Base-by-base conservation (phyloP, 2,888 invertebrate genomes). In the Xestia rhomboidea region DNA sequence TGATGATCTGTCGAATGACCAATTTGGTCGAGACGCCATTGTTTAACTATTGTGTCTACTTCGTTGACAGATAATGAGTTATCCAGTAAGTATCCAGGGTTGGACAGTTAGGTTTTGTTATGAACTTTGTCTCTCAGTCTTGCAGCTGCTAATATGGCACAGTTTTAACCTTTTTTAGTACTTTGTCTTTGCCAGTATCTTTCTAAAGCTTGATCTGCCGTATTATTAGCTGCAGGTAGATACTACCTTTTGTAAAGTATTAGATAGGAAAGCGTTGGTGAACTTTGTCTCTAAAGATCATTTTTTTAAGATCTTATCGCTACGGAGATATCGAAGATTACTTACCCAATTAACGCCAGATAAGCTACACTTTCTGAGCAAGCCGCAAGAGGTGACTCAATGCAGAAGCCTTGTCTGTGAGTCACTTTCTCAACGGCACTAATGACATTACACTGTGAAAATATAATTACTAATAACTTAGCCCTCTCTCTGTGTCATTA, bases 361-460 rank as follows among this genome's bases (percentile, higher is more conserved):
- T 62, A 78, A 83, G 44, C 30, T 60, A 41, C 10, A 57, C 8
- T 71, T 76, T 71, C 82, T 38, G 13, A 66, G 82, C 81, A 84
- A 63, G 70, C 51, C 11, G 27, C 62, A 38, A 70, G 49, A 51
- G 63, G 67, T 84, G 81, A 85, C 70, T 85, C 81, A 70, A 49
- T 38, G 69, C 49, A 71, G 73, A 70, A 69, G 68, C 44, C 57
- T 72, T 13, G 64, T 4, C 34, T 49, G 7, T 83, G 69, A 73
- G 51, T 82, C 86, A 77, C 68, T 68, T 82, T 77, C 62, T 34
- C 46, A 54, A 69, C 15, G 13, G n/a, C 13, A 69, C 3, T 38
- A 69, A 60, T 67, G 11, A 67, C 67, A 51, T 69, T 18, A n/a
- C 38, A 13, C 21, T 30, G 41, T 57, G 27, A 68, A 62, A 44